Evolutionary conservation across 2,797 vertebrate species (phyloP).

Genomic region (Helarctos malayanus): DNA sequence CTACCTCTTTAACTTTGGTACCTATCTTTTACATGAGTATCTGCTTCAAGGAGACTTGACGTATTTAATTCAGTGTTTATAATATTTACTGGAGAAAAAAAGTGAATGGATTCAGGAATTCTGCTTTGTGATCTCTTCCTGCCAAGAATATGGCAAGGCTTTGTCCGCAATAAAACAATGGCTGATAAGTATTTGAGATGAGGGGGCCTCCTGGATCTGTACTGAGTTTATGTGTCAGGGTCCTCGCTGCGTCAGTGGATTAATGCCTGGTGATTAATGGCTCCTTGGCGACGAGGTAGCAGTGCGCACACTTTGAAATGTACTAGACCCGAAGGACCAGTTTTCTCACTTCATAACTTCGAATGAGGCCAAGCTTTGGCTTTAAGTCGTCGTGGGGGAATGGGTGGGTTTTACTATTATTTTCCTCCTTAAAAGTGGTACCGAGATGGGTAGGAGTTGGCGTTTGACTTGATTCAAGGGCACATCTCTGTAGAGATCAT

Average conservation of each 20-base stretch:
- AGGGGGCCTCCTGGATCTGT: not conserved
- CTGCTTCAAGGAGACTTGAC: slow-evolving; percentile 41
- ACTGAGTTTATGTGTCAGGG: not conserved
- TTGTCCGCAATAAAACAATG: slow-evolving; percentile 26
- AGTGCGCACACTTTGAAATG: not conserved
- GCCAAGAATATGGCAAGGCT: not conserved
- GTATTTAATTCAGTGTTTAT: not conserved
- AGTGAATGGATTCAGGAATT: slow-evolving; percentile 40
- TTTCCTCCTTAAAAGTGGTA: not conserved
- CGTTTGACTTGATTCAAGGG: not conserved
- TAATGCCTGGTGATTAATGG: not conserved
- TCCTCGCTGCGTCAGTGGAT: not conserved
- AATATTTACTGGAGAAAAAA: slow-evolving; percentile 1
- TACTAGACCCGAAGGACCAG: not conserved
- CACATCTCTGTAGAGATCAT: slow-evolving; percentile 7
- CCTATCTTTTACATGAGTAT: slow-evolving; percentile 9
- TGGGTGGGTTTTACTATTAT: not conserved
- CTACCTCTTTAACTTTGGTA: not conserved
- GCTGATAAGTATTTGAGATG: not conserved
- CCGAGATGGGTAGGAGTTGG: not conserved
- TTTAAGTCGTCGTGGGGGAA: slow-evolving; percentile 66
- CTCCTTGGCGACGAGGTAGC: not conserved
- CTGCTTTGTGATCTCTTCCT: slow-evolving; percentile 38
- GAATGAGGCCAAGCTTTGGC: slow-evolving; percentile 48
- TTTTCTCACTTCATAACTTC: slow-evolving; percentile 79